Conservation (phyloP, 2,888 invertebrate genomes). For the Trissolcus brochymenae region DNA sequence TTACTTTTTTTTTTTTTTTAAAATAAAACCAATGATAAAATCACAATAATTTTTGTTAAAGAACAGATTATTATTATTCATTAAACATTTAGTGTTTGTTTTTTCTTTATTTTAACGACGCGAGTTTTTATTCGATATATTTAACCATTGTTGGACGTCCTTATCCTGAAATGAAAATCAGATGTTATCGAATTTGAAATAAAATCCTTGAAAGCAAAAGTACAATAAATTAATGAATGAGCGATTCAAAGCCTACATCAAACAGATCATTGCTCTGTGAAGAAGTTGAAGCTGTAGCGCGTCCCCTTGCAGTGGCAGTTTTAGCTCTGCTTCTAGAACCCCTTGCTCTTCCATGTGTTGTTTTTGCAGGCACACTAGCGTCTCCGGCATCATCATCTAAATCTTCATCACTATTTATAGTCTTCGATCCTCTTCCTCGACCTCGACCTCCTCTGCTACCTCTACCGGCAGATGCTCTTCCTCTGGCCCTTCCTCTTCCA, state of each 20-base stretch:
- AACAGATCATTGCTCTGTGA: too few relatives aligned
- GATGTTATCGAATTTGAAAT: too few relatives aligned
- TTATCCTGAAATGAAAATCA: too few relatives aligned
- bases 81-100: too few relatives aligned
- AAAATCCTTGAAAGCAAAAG: too few relatives aligned
- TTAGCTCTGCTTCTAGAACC: background rate
- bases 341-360: background rate
- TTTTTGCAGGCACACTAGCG: background rate
- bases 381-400: background rate
- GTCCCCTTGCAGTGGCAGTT: background rate
- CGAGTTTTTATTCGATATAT: too few relatives aligned
- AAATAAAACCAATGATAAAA: background rate
- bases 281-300: background rate
- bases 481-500: background rate
- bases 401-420: background rate
- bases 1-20: background rate
- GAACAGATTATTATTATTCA: too few relatives aligned
- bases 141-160: too few relatives aligned
- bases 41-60: background rate
- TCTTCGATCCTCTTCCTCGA: background rate
- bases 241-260: too few relatives aligned
- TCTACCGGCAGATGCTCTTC: background rate
- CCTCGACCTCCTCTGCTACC: constrained; percentile 7
- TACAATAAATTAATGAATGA: too few relatives aligned
- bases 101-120: too few relatives aligned